Percentiles rank a stretch among this genome's conserved stretches.
These are phyloP conservation scores for Neotoma lepida DNA, from an alignment of 2,113 vertebrate species.

Conservation along the genomic window DNA sequence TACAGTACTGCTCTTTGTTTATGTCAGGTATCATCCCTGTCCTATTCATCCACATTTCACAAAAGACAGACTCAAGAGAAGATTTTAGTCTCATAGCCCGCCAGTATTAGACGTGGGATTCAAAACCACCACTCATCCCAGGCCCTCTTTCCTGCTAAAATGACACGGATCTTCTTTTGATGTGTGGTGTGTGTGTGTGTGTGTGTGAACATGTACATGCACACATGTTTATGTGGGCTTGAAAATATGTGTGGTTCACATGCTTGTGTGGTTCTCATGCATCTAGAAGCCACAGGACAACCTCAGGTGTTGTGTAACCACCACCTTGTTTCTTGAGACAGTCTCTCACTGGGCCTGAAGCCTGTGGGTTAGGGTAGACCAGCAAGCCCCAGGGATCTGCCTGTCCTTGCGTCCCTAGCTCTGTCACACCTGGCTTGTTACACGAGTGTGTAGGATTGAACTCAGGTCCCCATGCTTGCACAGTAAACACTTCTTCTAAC, in stretches of 20 bases:
- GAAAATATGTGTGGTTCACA: neutral
- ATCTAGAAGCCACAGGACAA: neutral
- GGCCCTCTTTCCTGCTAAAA: neutral
- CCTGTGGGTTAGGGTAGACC: neutral
- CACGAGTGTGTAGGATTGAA: neutral
- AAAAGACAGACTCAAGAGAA: neutral
- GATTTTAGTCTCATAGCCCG: neutral
- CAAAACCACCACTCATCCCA: neutral
- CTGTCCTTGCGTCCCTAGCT: neutral
- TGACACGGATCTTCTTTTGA: neutral
- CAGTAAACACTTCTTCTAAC: neutral
- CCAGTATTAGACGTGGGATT: neutral
- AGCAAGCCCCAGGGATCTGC: neutral
- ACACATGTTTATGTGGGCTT: neutral
- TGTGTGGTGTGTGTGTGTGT: neutral
- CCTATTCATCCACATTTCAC: slow-evolving; percentile 7
- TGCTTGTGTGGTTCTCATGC: neutral
- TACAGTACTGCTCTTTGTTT: neutral
- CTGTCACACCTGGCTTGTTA: no score
- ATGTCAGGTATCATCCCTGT: neutral
- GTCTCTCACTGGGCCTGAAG: neutral
- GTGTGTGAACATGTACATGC: accelerated
- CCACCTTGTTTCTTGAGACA: neutral
- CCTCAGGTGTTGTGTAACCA: neutral
- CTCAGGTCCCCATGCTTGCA: no score